Percentiles rank a stretch among this genome's conserved stretches.
These are phyloP conservation scores for Cantharis rustica DNA, from an alignment of 2,888 invertebrate species.

Conservation along the genomic window DNA sequence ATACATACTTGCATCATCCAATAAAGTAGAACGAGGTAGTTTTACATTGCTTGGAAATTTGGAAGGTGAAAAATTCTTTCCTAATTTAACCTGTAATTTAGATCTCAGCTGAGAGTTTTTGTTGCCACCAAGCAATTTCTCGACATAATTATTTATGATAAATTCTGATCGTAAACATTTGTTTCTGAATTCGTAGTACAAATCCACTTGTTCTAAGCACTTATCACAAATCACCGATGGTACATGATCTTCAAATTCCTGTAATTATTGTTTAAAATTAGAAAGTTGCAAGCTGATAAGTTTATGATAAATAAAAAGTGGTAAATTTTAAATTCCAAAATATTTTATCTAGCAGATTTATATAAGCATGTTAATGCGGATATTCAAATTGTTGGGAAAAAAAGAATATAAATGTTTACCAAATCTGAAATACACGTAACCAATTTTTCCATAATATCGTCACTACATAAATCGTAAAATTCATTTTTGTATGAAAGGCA, in stretches of 20 bases:
- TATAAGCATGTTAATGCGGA: too few species aligned
- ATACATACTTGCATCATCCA: not conserved
- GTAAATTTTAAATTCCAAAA: not conserved
- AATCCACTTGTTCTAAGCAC: constrained; percentile 15
- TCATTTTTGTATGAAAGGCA: constrained; percentile 16
- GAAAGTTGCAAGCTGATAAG: not conserved
- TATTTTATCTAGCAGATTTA: not conserved
- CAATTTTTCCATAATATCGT: constrained; percentile 18
- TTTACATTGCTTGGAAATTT: not conserved
- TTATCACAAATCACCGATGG: constrained; percentile 11
- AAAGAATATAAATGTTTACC: not conserved
- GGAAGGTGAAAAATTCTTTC: not conserved
- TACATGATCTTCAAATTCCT: constrained; percentile 18
- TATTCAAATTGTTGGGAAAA: too few species aligned
- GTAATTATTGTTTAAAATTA: not conserved
- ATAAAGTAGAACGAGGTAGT: not conserved
- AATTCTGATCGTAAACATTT: constrained; percentile 22
- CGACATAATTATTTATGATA: constrained; percentile 4
- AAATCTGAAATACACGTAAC: constrained; percentile 9
- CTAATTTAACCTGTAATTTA: constrained; percentile 1
- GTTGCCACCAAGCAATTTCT: not conserved
- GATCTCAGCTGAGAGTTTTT: not conserved
- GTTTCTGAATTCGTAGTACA: constrained; percentile 16
- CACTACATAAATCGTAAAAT: constrained; percentile 12
- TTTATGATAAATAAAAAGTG: not conserved